phyloP scores from a whole-genome alignment of 1,140 invertebrate species.

The Brachionus paranguensis region DNA sequence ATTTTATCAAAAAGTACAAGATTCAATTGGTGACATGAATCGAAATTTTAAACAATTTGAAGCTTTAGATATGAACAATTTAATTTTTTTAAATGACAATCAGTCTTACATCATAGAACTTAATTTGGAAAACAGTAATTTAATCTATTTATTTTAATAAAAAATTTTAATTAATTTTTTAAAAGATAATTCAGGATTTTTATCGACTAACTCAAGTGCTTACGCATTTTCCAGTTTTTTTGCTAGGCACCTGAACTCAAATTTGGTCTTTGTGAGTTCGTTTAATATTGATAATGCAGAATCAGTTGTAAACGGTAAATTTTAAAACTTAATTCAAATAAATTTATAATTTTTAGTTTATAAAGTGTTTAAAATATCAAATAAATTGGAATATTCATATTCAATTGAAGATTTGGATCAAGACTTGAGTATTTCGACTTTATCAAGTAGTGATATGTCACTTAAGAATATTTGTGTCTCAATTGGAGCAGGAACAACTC shows the following conservation, averaged over 20 bases:
- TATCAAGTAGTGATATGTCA: neutral
- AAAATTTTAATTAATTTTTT: neutral
- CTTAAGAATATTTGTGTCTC: neutral
- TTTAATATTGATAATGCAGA: conserved; percentile 2
- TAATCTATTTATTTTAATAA: neutral
- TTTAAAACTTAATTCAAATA: neutral
- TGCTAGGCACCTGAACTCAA: neutral
- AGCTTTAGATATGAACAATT: neutral
- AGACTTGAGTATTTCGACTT: neutral
- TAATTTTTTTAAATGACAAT: conserved; percentile 15
- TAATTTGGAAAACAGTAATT: neutral
- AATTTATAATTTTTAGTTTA: neutral
- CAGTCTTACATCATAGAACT: neutral
- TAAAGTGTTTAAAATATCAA: neutral
- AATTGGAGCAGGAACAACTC: neutral
- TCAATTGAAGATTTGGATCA: neutral
- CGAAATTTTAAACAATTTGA: conserved; percentile 3
- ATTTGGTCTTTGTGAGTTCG: conserved; percentile 14
- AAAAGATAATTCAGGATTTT: neutral
- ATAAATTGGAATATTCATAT: neutral
- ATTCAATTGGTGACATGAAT: neutral
- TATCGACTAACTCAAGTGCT: neutral
- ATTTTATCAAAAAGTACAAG: neutral
- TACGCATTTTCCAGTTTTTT: conserved; percentile 18
- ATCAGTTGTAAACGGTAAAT: neutral